Evolutionary conservation across 2,797 vertebrate genomes (phyloP).

Genomic region (Amniataba percoides): DNA sequence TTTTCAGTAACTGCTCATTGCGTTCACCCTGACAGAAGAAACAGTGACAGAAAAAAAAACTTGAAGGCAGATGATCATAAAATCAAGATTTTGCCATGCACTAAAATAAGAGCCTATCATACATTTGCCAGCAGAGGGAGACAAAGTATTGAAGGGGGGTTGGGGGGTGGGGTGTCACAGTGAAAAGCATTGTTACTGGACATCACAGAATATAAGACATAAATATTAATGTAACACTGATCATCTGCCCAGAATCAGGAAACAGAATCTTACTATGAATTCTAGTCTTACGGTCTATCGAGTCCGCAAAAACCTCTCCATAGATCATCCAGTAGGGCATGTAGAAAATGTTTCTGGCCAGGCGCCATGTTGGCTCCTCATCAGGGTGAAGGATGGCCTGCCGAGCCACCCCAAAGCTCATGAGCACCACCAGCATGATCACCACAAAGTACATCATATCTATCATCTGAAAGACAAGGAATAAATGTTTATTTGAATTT

Average conservation of each 20-base stretch:
- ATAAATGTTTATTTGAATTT: neutral
- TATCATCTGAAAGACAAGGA: constrained; percentile 90
- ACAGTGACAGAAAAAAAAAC: constrained; percentile 55
- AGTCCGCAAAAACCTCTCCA: constrained; percentile 99
- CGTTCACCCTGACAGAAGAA: constrained; percentile 78
- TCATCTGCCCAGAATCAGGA: constrained; percentile 95
- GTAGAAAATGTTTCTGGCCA: constrained; percentile 99
- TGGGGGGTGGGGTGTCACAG: neutral
- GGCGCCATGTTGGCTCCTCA: constrained; percentile 96
- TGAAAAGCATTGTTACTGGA: neutral
- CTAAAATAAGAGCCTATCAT: constrained; percentile 20
- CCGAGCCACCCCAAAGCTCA: constrained; percentile 98
- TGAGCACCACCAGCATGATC: constrained; percentile 99
- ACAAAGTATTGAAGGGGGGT: constrained; percentile 33
- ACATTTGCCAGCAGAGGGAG: constrained; percentile 70
- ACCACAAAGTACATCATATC: constrained; percentile 99
- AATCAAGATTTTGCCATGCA: constrained; percentile 32
- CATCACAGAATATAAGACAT: constrained; percentile 37
- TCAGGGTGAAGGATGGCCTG: constrained; percentile 98
- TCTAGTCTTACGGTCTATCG: constrained; percentile 99
- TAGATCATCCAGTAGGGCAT: constrained; percentile 99
- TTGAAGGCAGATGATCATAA: constrained; percentile 81
- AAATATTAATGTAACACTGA: constrained; percentile 73
- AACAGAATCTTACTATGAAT: constrained; percentile 99
- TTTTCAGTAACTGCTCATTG: constrained; percentile 2